These are phyloP conservation scores for Pampusana beccarii DNA, from an alignment of 2,113 vertebrate genomes.

Conservation along the genomic window DNA sequence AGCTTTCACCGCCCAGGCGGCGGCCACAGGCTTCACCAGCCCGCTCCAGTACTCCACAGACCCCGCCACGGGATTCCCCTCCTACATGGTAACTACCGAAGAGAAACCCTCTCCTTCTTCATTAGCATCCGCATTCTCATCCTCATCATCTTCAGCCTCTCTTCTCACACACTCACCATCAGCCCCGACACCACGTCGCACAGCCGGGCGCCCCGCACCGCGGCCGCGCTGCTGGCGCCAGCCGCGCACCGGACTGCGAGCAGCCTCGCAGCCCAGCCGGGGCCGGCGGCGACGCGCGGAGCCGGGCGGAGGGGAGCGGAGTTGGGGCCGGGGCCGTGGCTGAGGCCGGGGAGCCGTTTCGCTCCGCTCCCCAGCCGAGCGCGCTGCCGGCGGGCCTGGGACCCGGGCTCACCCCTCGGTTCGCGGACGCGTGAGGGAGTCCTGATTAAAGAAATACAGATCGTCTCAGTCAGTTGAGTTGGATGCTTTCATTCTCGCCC, in stretches of 20 bases:
- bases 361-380: neutral
- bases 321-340: neutral
- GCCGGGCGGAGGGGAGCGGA: neutral
- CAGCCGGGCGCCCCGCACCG: neutral
- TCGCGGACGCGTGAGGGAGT: neutral
- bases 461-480: neutral
- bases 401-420: neutral
- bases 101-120: slow-evolving; percentile 57
- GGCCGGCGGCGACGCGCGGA: neutral
- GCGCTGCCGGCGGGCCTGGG: neutral
- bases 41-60: slow-evolving; percentile 93
- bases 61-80: slow-evolving; percentile 91
- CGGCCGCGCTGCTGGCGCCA: neutral
- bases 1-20: slow-evolving; percentile 90
- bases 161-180: neutral
- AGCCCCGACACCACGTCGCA: neutral
- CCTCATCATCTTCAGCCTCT: slow-evolving; percentile 53
- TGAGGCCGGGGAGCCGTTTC: neutral
- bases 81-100: slow-evolving; percentile 91
- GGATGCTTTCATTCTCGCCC: neutral
- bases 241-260: neutral
- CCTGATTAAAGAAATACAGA: neutral
- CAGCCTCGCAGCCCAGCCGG: neutral
- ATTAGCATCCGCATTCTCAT: slow-evolving; percentile 60
- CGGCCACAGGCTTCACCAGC: slow-evolving; percentile 91